phyloP scores from a whole-genome alignment of 2,797 vertebrate genomes.

The Aphelocoma californica region DNA sequence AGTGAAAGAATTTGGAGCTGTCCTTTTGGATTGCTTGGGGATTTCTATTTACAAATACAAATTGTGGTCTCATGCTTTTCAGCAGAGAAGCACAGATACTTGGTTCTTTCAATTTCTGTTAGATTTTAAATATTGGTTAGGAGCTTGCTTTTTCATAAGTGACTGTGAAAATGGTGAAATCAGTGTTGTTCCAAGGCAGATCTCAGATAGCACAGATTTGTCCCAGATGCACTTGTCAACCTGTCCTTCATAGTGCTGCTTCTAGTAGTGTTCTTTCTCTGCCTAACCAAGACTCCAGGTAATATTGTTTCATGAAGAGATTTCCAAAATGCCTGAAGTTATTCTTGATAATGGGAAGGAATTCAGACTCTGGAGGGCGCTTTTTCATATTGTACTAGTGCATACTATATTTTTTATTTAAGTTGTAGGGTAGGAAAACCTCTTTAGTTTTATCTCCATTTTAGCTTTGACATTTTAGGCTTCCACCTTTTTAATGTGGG shows the following conservation, averaged over 20 bases:
- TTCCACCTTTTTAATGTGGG: background rate
- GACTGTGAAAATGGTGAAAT: background rate
- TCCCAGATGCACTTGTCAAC: background rate
- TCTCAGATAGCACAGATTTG: background rate
- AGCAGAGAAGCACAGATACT: background rate
- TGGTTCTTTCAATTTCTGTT: background rate
- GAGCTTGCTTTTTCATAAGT: background rate
- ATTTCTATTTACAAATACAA: background rate
- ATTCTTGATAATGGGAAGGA: background rate
- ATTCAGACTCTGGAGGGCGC: background rate
- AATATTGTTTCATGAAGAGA: background rate
- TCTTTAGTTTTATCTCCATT: background rate
- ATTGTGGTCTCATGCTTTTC: background rate
- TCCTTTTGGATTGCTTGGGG: background rate
- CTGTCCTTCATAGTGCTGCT: background rate
- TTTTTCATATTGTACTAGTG: background rate
- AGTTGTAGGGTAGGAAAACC: background rate
- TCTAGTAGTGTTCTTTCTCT: background rate
- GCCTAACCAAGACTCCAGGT: background rate
- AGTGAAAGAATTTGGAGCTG: background rate
- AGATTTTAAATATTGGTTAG: background rate
- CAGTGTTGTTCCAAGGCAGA: background rate
- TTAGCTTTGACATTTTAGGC: background rate
- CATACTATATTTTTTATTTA: background rate
- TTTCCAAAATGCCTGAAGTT: background rate